Base-by-base conservation (phyloP, 1,140 invertebrate genomes). In the Saccostrea echinata region DNA sequence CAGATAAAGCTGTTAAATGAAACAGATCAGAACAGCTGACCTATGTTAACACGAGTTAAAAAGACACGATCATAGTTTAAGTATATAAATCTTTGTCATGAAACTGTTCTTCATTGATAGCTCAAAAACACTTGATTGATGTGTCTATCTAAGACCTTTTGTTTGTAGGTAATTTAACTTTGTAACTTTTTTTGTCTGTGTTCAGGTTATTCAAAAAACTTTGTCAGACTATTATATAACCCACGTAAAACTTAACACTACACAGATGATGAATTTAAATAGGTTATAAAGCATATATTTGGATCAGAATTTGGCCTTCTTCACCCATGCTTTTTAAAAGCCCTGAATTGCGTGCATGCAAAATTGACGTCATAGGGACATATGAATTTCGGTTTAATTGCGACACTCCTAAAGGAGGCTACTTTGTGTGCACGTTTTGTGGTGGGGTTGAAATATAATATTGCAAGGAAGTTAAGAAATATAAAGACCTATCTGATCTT, bases 81-180 rank as follows among this genome's bases (percentile, higher is more conserved):
- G 30, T 30, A 76, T 27, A 76, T 30, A 30, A 16, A 76, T 76
- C 68, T 76, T 76, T 76, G 68, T 76, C 30, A 76, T 76, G 6
- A 76, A 43, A 27, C 3, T 24, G 68, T 16, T 76, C 68, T 33
- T 76, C 68, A 30, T 76, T 30, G 33, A 61, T 76, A 33, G 68
- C 68, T 43, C 16, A 61, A 61, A 76, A 76, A 76, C 68, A 76
- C 68, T 76, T 76, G 68, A 76, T 76, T 76, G 68, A 76, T 30
- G 68, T 30, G 6, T 30, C 68, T 76, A 27, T 76, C 4, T 76
- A 16, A 76, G 30, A 8, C 13, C 24, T 33, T 30, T 33, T 76
- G 24, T 76, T 12, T 76, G 68, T 33, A 27, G 68, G 30, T 33
- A 76, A 76, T 76, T 30, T 12, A 76, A 76, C 55, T 21, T 61